Conservation (phyloP, 2,888 invertebrate species). For the Phytoseiulus persimilis region DNA sequence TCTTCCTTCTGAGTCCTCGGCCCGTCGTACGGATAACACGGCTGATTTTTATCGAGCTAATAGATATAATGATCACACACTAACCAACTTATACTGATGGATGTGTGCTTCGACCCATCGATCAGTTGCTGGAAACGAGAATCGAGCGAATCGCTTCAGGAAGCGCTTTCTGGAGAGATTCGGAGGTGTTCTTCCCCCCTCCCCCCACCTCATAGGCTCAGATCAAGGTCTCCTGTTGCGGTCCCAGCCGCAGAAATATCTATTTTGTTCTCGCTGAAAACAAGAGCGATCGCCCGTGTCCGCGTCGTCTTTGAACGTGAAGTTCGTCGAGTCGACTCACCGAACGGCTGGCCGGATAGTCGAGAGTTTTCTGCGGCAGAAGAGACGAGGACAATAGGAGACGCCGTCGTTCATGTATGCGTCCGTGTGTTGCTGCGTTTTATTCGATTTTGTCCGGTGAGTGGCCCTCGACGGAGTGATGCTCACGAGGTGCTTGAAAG, state of each 20-base stretch:
- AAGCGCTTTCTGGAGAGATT: not conserved
- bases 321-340: not conserved
- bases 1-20: not conserved
- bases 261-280: no score
- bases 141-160: not conserved
- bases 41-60: conserved; percentile 5
- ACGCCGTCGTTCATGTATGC: not conserved
- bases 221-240: no score
- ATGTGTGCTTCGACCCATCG: not conserved
- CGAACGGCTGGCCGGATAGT: not conserved
- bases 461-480: not conserved
- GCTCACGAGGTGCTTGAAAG: not conserved
- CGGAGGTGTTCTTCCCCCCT: no score
- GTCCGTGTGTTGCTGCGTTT: not conserved
- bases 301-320: not conserved
- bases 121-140: not conserved
- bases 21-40: not conserved
- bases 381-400: not conserved
- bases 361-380: not conserved
- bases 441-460: not conserved
- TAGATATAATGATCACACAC: not conserved
- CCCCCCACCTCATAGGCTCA: no score
- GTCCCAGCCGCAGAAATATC: no score
- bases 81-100: not conserved
- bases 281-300: no score